Base-by-base conservation (phyloP, 2,888 invertebrate genomes). In the Phrixothrix hirtus region DNA sequence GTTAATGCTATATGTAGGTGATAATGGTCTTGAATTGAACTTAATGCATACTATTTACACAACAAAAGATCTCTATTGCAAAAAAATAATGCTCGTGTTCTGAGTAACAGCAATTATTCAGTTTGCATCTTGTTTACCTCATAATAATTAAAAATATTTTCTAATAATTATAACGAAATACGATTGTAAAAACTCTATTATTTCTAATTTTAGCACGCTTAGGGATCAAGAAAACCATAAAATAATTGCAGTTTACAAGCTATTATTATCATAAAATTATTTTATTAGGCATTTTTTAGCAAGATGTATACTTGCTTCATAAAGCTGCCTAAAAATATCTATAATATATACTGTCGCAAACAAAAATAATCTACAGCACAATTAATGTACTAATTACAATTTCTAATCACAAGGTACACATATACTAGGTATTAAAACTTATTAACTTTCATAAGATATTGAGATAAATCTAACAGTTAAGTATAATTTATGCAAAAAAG, bases 401-500 rank as follows among this genome's bases (percentile, higher is more conserved):
- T 34, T 14, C 42, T 43, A 43, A 43, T 25, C 32, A 26, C 21
- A 43, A 43, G 26, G 42, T 43, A 32, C 25, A 43, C 42, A 26
- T 25, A 21, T 16, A 13, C 6, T 34, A 15, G 31, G 13, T 37
- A 35, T 13, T 41, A 15, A 38, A 41, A 41, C 41, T n/a, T 29
- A 36, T 36, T 32, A 15, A 38, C 31, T 38, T 38, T 36, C 27
- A 11, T 34, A 27, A 36, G 16, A 37, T 26, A 36, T 37, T 30
- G 29, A 37, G 37, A 27, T 17, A 39, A n/a, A 32, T 46, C 45
- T 45, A 45, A 46, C 31, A 38, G 13, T 39, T 32, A 43, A n/a
- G n/a, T n/a, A n/a, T n/a, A n/a, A 42, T 30, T 35, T 37, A 50
- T 53, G 38, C 42, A 49, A 45, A 27, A 55, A 53, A 51, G 46